Evolutionary conservation across 1,140 invertebrate genomes (phyloP).

Genomic region (Parasteatoda tepidariorum): DNA sequence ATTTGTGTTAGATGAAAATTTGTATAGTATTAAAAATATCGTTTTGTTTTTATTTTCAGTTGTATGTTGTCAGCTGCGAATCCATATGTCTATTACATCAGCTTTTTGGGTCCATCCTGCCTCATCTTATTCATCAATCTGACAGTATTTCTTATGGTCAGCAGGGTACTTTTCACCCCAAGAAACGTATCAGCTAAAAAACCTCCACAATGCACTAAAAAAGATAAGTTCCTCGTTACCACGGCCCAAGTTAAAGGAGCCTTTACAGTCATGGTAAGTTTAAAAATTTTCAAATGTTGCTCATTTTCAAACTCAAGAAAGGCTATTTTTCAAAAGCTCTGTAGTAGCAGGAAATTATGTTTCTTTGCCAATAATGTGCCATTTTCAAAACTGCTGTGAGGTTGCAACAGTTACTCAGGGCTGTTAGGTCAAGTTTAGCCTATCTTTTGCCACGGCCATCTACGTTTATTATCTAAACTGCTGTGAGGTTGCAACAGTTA

Average conservation of each 20-base stretch:
- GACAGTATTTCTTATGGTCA: slow-evolving; percentile 71
- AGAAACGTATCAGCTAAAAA: slow-evolving; percentile 36
- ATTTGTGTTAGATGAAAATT: no score
- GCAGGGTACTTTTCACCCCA: slow-evolving; percentile 70
- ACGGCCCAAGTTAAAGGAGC: slow-evolving; percentile 71
- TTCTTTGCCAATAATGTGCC: no score
- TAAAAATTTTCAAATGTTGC: background rate
- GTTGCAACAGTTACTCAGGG: no score
- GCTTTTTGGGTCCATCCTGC: slow-evolving; percentile 70
- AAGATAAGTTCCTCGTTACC: slow-evolving; percentile 45
- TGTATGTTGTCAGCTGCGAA: slow-evolving; percentile 68
- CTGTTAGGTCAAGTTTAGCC: no score
- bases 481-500: no score
- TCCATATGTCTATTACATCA: slow-evolving; percentile 68
- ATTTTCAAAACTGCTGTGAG: no score
- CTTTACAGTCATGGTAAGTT: slow-evolving; percentile 70
- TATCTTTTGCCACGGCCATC: no score
- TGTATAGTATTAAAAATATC: background rate
- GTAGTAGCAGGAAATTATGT: no score
- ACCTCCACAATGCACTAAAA: slow-evolving; percentile 26
- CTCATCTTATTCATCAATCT: slow-evolving; percentile 71
- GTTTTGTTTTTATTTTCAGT: slow-evolving; percentile 62
- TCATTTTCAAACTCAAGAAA: background rate
- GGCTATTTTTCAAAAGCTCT: background rate
- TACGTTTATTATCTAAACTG: no score